Conservation (phyloP, 2,888 invertebrate genomes). For the Luffia ferchaultella region DNA sequence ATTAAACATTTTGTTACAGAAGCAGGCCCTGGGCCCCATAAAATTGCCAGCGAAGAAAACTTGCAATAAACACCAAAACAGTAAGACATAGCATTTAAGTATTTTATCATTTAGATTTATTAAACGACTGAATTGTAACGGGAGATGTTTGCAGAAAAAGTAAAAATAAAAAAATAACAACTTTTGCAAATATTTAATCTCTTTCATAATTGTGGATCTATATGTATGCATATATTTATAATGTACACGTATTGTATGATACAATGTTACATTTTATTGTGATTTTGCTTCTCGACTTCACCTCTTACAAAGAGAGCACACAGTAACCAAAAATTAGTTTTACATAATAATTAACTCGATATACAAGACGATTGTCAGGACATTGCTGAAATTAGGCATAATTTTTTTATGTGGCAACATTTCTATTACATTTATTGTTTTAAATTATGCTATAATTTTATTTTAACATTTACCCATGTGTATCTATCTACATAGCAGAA, state of each 20-base stretch:
- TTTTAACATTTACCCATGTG: too few species aligned
- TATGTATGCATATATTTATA: conserved; percentile 51
- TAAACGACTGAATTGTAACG: conserved; percentile 4
- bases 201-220: conserved; percentile 68
- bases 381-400: neutral
- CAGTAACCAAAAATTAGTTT: conserved; percentile 31
- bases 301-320: conserved; percentile 28
- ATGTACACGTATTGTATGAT: conserved; percentile 62
- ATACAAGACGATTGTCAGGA: conserved; percentile 24
- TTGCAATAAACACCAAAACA: conserved; percentile 15
- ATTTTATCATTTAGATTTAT: neutral
- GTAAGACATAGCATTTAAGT: conserved; percentile 1
- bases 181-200: conserved; percentile 70
- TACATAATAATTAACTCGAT: conserved; percentile 23
- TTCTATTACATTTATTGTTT: too few species aligned
- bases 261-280: conserved; percentile 49
- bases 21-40: conserved; percentile 69
- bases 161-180: conserved; percentile 52
- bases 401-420: too few species aligned
- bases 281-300: conserved; percentile 33
- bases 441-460: too few species aligned
- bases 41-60: conserved; percentile 36
- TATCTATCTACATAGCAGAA: too few species aligned
- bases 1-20: too few species aligned
- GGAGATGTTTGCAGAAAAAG: conserved; percentile 21